Evolutionary conservation across 1,140 invertebrate genomes (phyloP), one percentile per base, ranked within the genome.

Genomic region (Drepana arcuata): DNA sequence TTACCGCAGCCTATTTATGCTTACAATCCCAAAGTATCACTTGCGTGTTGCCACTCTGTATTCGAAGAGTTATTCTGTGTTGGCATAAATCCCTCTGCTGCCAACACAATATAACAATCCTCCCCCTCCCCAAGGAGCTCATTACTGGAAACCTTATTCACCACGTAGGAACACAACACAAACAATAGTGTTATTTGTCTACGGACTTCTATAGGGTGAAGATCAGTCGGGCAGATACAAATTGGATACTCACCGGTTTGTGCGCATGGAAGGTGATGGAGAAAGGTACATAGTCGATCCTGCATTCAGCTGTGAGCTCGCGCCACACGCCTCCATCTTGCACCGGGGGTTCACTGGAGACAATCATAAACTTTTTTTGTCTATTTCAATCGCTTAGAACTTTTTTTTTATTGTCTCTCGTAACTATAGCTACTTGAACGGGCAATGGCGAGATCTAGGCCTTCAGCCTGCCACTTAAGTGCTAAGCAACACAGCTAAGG

Each of bases 241-340:
- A 30, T 1, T 13, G 9, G n/a, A 40, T 28, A 72, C 70, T 74
- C 21, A 79, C 74, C 1, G 67, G 46, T 29, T 53, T 45, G 18
- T 74, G 65, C 0, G 46, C 43, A 13, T 42, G 70, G 29, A 74
- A 79, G 4, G 24, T 43, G 1, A 75, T 65, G 1, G 55, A 48
- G 33, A 72, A 74, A 0, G 60, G 56, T 4, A 79, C 59, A 0
- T 69, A 44, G 23, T 74, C 74, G 1, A 70, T 48, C 10, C 54
- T 41, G 29, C 74, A 79, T n/a, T 79, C 68, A 0, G 56, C 70
- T 2, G 41, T 59, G 14, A 75, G 62, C 16, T 75, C 65, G 0
- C 41, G 29, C 71, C 74, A 79, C 1, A 42, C 16, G 0, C 74
- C 74, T 1, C 43, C 25, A 16, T 63, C 59, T 1, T 9, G 29